A percentile compares a stretch with the other conserved stretches of the same genome.
Conservation (phyloP, 2,113 vertebrate genomes). For the Cyprinus carpio region DNA sequence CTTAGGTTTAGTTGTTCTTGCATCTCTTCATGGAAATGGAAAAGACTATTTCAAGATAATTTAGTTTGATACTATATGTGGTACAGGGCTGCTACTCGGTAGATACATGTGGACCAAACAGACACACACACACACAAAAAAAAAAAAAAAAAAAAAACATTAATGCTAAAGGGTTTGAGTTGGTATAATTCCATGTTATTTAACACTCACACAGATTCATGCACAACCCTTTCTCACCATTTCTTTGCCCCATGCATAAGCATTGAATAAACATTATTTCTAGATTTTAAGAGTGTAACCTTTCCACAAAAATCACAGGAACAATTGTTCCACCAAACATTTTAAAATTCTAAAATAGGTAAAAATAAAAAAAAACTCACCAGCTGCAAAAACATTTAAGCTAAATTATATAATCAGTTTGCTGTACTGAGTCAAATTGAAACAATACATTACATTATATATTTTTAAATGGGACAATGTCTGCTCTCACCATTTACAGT, state of each 20-base stretch:
- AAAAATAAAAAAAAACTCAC: not conserved
- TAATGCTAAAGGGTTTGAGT: not conserved
- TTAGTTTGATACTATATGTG: too few relatives aligned
- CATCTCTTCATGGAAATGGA: conserved; percentile 20
- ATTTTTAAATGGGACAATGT: not conserved
- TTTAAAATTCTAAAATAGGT: not conserved
- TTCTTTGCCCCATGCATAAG: not conserved
- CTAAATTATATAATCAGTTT: not conserved
- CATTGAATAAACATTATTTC: too few relatives aligned
- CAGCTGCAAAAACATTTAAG: not conserved
- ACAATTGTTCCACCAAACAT: not conserved
- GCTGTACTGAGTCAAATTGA: not conserved
- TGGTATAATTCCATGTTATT: not conserved
- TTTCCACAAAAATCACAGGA: not conserved
- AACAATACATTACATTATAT: not conserved
- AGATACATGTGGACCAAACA: not conserved
- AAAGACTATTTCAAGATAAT: conserved; percentile 1
- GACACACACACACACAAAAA: too few relatives aligned
- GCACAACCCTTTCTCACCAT: too few relatives aligned
- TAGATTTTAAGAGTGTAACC: not conserved
- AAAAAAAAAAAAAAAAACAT: not conserved
- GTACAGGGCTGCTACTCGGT: not conserved
- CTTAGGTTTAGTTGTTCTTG: conserved; percentile 58
- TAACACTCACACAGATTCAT: not conserved
- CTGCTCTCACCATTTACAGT: not conserved